These are phyloP conservation scores for Patiria miniata DNA, from an alignment of 35 echinoderm and acorn worm species.

Conservation along the genomic window DNA sequence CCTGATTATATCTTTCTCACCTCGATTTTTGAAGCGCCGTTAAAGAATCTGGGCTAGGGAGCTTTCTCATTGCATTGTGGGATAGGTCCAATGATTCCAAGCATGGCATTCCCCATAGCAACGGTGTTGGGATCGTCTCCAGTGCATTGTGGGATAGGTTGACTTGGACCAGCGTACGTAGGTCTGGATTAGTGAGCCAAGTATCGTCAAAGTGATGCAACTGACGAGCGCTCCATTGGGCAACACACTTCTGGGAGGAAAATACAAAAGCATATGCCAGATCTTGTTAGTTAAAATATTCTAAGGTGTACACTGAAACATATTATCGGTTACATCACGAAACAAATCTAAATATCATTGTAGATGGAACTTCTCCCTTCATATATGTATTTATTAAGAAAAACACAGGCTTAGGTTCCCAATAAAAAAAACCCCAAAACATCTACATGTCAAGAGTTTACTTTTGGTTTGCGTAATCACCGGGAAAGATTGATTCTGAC, in stretches of 20 bases:
- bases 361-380: too few species aligned
- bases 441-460: too few species aligned
- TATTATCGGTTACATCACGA: too few species aligned
- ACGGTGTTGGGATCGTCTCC: conserved; percentile 16
- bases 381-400: too few species aligned
- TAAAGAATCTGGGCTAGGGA: neutral
- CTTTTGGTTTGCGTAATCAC: too few species aligned
- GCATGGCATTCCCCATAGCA: conserved; percentile 51
- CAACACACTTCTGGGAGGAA: conserved; percentile 15
- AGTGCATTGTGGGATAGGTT: conserved; percentile 60
- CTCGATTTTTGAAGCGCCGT: neutral
- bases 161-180: conserved; percentile 13
- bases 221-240: conserved; percentile 41
- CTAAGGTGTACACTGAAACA: too few species aligned
- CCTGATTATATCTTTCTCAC: neutral
- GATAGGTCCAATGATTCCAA: conserved; percentile 39
- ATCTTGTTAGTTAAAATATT: too few species aligned
- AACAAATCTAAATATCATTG: too few species aligned
- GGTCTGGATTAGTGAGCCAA: conserved; percentile 28
- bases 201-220: conserved; percentile 38
- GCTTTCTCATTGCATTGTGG: conserved; percentile 26
- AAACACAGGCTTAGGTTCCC: too few species aligned
- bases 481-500: too few species aligned
- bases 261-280: too few species aligned
- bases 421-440: too few species aligned